Percentiles rank a stretch among this genome's conserved stretches.
Evolutionary conservation across 2,797 vertebrate genomes (phyloP).

Genomic region (Anisognathus igniventris): DNA sequence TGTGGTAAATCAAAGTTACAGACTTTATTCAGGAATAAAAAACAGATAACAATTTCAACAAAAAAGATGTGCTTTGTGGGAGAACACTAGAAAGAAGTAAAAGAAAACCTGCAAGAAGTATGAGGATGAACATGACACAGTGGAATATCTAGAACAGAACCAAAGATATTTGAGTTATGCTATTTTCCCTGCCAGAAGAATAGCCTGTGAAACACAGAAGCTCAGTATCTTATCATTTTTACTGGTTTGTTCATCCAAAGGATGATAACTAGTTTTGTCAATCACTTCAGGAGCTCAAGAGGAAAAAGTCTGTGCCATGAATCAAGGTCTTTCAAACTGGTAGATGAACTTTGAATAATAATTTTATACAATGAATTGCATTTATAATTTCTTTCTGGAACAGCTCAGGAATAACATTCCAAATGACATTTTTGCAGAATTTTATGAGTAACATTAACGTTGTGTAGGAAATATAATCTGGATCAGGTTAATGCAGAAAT

Average conservation of each 20-base stretch:
- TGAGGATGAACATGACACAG: background rate
- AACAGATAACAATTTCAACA: background rate
- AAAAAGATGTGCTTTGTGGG: background rate
- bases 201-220: background rate
- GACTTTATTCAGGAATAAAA: background rate
- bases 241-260: background rate
- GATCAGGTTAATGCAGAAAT: background rate
- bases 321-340: background rate
- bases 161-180: background rate
- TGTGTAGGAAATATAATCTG: background rate
- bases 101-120: background rate
- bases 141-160: background rate
- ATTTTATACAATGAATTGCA: background rate
- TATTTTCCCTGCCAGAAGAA: background rate
- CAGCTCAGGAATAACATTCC: background rate
- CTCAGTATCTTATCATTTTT: background rate
- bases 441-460: background rate
- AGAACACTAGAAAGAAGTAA: background rate
- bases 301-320: background rate
- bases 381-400: background rate
- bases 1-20: background rate
- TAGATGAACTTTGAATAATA: background rate
- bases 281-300: background rate
- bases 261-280: background rate
- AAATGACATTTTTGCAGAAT: background rate